phyloP scores from a whole-genome alignment of 2,797 vertebrate species.

The Acanthurus leucopareius region DNA sequence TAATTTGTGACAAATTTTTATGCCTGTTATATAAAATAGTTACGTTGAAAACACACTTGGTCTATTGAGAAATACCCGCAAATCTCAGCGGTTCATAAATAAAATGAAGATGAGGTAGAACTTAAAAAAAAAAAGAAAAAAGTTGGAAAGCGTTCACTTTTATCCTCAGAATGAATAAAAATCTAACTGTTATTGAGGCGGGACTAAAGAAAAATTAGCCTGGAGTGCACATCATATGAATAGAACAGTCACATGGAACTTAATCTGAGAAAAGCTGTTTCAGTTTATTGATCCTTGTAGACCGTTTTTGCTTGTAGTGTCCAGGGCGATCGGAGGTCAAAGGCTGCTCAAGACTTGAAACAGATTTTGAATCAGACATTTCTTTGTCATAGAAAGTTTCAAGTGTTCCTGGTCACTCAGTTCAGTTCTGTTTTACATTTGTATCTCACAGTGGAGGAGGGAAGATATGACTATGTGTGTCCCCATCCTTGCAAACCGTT shows the following conservation, averaged over 20 bases:
- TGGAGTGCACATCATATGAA: neutral
- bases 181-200: neutral
- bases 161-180: neutral
- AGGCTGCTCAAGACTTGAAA: neutral
- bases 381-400: neutral
- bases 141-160: neutral
- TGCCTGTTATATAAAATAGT: neutral
- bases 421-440: neutral
- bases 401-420: neutral
- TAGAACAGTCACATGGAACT: slow-evolving; percentile 11
- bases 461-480: too few relatives aligned
- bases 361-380: neutral
- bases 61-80: too few relatives aligned
- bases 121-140: neutral
- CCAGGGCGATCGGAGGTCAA: neutral
- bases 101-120: neutral
- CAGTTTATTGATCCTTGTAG: neutral
- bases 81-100: neutral
- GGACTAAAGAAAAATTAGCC: neutral
- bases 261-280: neutral
- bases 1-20: neutral
- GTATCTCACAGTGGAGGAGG: too few relatives aligned
- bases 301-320: neutral
- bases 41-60: too few relatives aligned
- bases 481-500: too few relatives aligned